Percentiles rank a stretch among this genome's conserved stretches.
These are phyloP conservation scores for Eupithecia subumbrata DNA, from an alignment of 2,888 invertebrate genomes.

Conservation along the genomic window DNA sequence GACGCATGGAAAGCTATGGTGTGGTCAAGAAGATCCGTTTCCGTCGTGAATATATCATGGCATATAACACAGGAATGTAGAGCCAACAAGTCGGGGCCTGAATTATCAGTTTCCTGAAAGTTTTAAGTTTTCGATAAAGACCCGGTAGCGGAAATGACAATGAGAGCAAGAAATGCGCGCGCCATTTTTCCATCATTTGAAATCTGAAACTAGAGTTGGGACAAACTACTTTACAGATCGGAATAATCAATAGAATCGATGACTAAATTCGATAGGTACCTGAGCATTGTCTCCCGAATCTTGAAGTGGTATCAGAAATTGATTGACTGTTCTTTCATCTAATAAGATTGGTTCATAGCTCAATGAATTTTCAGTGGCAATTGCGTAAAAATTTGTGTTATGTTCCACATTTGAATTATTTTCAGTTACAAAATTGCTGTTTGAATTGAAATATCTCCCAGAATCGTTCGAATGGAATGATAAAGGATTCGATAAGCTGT, in stretches of 20 bases:
- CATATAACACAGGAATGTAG: conserved; percentile 75
- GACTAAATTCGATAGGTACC: conserved; percentile 43
- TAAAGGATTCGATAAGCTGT: conserved; percentile 50
- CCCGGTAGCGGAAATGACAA: not conserved
- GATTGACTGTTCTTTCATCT: conserved; percentile 76
- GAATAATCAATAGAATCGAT: not conserved
- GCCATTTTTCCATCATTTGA: not conserved
- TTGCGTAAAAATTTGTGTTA: conserved; percentile 50
- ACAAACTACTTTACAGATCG: not conserved
- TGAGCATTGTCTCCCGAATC: conserved; percentile 54
- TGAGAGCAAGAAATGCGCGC: not conserved
- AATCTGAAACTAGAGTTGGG: not conserved
- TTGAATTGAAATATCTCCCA: conserved; percentile 65
- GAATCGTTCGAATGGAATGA: conserved; percentile 66
- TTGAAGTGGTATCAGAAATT: conserved; percentile 72
- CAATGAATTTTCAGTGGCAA: conserved; percentile 65
- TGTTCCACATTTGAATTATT: conserved; percentile 35
- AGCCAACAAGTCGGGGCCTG: conserved; percentile 69
- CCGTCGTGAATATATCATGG: conserved; percentile 77
- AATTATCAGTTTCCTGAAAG: conserved; percentile 56
- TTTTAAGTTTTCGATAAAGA: not conserved
- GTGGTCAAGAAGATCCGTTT: conserved; percentile 74
- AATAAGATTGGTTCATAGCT: conserved; percentile 71
- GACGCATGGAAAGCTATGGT: conserved; percentile 73
- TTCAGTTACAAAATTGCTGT: conserved; percentile 52